Percentiles rank a stretch among this genome's conserved stretches.
These are phyloP conservation scores for Oenanthe oenanthe DNA, from an alignment of 2,113 vertebrate species.

Conservation along the genomic window DNA sequence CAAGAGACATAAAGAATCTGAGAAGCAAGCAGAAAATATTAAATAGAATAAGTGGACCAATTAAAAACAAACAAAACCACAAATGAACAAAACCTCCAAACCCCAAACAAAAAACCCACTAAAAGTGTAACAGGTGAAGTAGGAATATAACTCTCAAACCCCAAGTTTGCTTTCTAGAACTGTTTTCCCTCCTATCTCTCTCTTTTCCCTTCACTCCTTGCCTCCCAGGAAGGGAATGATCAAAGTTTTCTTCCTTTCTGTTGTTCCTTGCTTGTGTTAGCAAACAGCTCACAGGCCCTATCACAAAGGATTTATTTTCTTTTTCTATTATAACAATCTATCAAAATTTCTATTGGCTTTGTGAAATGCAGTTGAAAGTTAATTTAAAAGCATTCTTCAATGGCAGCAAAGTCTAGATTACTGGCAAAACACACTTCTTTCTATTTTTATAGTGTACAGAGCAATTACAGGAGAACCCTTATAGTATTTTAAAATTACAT, in stretches of 20 bases:
- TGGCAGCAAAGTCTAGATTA: neutral
- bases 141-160: neutral
- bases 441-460: neutral
- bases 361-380: neutral
- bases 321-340: neutral
- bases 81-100: neutral
- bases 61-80: neutral
- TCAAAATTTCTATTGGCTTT: neutral
- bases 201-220: neutral
- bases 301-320: neutral
- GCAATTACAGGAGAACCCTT: neutral
- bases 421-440: neutral
- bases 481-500: slow-evolving; percentile 21
- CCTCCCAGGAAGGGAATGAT: neutral
- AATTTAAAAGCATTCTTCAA: slow-evolving; percentile 18
- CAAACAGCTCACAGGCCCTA: neutral
- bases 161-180: neutral
- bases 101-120: neutral
- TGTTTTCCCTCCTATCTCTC: neutral
- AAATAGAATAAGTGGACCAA: neutral
- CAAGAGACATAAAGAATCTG: neutral
- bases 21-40: neutral
- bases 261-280: neutral
- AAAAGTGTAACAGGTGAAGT: neutral
- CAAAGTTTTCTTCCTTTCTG: neutral